Evolutionary conservation across 2,888 invertebrate species (phyloP).

Genomic region (Azorinus chamasolen): DNA sequence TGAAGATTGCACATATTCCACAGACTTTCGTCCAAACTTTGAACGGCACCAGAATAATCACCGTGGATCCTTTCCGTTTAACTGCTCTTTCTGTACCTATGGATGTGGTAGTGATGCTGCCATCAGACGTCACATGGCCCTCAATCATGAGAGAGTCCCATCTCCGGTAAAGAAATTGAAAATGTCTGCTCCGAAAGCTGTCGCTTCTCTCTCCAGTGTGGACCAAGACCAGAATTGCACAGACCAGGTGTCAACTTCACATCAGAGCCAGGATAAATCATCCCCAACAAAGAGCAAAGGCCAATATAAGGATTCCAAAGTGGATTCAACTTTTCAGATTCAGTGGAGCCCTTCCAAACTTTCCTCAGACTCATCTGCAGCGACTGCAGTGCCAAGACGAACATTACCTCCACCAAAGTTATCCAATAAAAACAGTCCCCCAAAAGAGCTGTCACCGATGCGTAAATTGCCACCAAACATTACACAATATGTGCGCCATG

Average conservation of each 20-base stretch:
- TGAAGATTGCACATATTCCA: conserved; percentile 96
- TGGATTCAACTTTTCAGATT: not conserved
- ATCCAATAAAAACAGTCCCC: conserved; percentile 20
- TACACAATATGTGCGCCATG: conserved; percentile 49
- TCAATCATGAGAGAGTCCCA: conserved; percentile 70
- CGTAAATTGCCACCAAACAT: conserved; percentile 55
- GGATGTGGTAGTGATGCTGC: conserved; percentile 81
- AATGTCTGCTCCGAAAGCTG: conserved; percentile 35
- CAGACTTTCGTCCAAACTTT: conserved; percentile 96
- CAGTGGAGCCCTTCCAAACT: not conserved
- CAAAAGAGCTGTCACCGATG: conserved; percentile 35
- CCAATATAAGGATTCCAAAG: not conserved
- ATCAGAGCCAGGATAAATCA: not conserved
- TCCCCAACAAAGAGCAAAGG: not conserved
- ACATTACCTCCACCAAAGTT: conserved; percentile 39
- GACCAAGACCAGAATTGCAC: not conserved
- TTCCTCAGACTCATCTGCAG: conserved; percentile 34
- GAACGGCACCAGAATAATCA: conserved; percentile 92
- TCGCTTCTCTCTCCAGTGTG: not conserved
- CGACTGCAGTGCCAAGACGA: conserved; percentile 50
- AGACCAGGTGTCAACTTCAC: not conserved
- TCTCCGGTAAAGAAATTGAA: conserved; percentile 33
- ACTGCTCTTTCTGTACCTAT: conserved; percentile 82
- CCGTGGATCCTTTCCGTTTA: conserved; percentile 66
- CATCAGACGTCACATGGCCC: conserved; percentile 80